These are phyloP conservation scores for Melipona bicolor DNA, from an alignment of 2,888 invertebrate species.

Conservation along the genomic window DNA sequence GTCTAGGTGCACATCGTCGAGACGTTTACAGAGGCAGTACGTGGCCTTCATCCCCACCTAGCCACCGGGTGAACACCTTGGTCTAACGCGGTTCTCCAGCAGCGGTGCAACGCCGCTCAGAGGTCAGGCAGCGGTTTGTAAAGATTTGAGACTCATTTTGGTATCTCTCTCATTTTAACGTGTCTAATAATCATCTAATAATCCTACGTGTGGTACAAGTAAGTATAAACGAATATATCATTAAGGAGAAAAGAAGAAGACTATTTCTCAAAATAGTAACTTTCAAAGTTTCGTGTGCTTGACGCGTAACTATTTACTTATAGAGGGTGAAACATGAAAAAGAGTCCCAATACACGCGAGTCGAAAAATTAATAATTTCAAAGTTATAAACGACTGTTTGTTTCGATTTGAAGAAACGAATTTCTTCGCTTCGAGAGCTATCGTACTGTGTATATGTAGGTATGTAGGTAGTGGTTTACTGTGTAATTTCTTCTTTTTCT, in stretches of 20 bases:
- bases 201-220: no score
- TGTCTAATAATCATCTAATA: no score
- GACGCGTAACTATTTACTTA: no score
- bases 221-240: no score
- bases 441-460: neutral
- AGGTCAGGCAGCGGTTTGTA: neutral
- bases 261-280: no score
- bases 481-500: no score
- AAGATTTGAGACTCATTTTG: neutral
- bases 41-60: slow-evolving; percentile 80
- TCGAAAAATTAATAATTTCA: neutral
- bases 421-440: neutral
- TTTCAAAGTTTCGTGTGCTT: no score
- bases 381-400: neutral
- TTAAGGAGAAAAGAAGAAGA: no score
- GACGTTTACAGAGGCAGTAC: slow-evolving; percentile 64
- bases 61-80: slow-evolving; percentile 55
- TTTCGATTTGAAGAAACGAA: neutral
- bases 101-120: no score
- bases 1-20: slow-evolving; percentile 73
- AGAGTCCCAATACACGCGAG: neutral
- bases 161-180: no score
- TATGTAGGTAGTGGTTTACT: neutral
- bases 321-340: neutral
- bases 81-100: slow-evolving; percentile 35